Evolutionary conservation across 2,888 invertebrate species (phyloP), one percentile per base, ranked within the genome.

Genomic region (Cryptops parisi): DNA sequence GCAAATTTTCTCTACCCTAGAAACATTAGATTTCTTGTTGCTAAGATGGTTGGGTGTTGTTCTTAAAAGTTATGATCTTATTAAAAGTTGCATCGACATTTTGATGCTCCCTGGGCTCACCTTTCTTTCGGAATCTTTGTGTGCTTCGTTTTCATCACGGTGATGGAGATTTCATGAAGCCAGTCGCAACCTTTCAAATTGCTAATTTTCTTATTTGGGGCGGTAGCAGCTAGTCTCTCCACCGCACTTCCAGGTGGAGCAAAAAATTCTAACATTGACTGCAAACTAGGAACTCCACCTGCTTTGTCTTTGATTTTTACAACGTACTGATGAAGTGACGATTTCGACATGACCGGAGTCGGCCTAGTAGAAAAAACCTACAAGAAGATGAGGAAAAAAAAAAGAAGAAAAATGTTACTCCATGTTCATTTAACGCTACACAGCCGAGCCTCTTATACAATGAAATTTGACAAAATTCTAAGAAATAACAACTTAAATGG

Each of bases 161-260:
- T 88, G 59, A 93, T 78, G 12, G 89, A 89, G 55, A 93, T 78
- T 71, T 93, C 91, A 64, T 90, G 87, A 57, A 93, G 73, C 80
- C 88, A 88, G 70, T 93, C 91, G 70, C 91, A 91, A 49, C 91
- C 91, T 62, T 66, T 64, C 27, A 67, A 62, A 48, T 67, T 65
- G 49, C 69, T 67, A 15, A 64, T 62, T 54, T 64, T 65, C 55
- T 58, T 58, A 33, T 54, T 56, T n/a, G 60, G 69, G 39, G 68
- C 66, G 12, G 66, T 63, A 48, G 67, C 67, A 17, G 59, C 55
- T 19, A 60, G 51, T 5, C 60, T 55, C 41, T 62, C 62, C n/a
- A 62, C 56, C 45, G 58, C 56, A 47, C 44, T 56, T 12, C 51
- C 47, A 21, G 54, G 52, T 9, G 56, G 52, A 21, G 52, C 44